Evolutionary conservation across 2,797 vertebrate genomes (phyloP).

Genomic region (Acridotheres tristis): DNA sequence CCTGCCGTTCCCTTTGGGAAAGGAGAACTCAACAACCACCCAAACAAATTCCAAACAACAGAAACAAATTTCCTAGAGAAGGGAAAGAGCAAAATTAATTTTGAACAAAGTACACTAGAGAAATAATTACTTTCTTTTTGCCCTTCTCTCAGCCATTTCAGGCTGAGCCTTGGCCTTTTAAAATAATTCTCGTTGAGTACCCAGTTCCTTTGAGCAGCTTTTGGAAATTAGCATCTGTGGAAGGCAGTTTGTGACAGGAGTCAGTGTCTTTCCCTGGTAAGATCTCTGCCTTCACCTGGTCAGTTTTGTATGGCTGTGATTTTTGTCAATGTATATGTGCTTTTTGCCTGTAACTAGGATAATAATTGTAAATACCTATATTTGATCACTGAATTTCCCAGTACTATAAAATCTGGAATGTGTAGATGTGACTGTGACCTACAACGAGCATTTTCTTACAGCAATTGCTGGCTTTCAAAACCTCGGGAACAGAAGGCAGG

Average conservation of each 20-base stretch:
- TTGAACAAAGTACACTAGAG: not conserved
- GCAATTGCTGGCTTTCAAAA: not conserved
- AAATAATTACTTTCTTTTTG: not conserved
- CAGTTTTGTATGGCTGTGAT: not conserved
- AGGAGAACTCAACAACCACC: conserved; percentile 58
- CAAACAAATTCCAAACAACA: conserved; percentile 53
- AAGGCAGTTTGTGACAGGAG: not conserved
- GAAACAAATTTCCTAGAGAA: conserved; percentile 12
- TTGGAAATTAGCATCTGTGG: not conserved
- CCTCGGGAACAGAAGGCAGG: not conserved
- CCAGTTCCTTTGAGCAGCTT: not conserved
- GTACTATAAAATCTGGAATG: not conserved
- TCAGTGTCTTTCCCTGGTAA: not conserved
- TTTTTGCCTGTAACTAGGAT: not conserved
- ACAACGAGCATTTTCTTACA: not conserved
- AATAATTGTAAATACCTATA: not conserved
- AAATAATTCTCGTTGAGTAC: not conserved
- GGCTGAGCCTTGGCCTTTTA: not conserved
- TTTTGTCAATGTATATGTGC: not conserved
- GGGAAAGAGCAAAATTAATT: not conserved
- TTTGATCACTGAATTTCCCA: not conserved
- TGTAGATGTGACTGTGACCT: not conserved
- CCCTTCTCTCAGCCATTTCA: not conserved
- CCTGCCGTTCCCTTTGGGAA: conserved; percentile 7
- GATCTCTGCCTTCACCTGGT: not conserved